Percentiles rank a stretch among this genome's conserved stretches.
phyloP scores from a whole-genome alignment of 2,888 invertebrate genomes.

The Biston stratarius region DNA sequence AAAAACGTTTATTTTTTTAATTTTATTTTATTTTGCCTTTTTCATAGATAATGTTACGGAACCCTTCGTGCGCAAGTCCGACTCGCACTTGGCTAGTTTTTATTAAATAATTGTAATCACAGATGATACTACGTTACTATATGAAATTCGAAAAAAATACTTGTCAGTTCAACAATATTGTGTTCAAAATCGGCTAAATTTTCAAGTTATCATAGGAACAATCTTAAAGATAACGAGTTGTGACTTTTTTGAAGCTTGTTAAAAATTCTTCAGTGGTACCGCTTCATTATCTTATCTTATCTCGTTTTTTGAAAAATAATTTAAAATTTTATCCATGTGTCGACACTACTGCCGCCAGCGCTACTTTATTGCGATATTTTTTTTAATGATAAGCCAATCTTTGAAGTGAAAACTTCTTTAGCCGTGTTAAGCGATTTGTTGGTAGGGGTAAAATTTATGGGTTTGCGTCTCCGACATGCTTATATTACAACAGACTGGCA shows the following conservation, averaged over 20 bases:
- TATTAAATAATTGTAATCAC: too few species aligned
- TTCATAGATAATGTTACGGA: too few species aligned
- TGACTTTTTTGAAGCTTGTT: constrained; percentile 22
- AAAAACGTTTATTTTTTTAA: too few species aligned
- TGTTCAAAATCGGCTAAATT: too few species aligned
- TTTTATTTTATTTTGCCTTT: too few species aligned
- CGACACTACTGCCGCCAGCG: constrained; percentile 65
- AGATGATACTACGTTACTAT: too few species aligned
- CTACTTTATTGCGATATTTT: constrained; percentile 62
- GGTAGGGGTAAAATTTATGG: too few species aligned
- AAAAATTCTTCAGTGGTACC: constrained; percentile 30
- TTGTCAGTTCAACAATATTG: constrained; percentile 28
- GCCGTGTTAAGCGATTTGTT: too few species aligned
- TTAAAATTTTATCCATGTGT: constrained; percentile 67
- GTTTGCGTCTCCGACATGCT: too few species aligned
- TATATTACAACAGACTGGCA: too few species aligned
- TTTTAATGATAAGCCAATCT: constrained; percentile 25
- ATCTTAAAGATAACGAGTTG: constrained; percentile 31
- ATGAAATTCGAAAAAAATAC: neutral
- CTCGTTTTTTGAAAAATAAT: constrained; percentile 54
- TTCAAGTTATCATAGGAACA: constrained; percentile 26
- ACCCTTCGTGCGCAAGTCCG: too few species aligned
- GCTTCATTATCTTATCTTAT: constrained; percentile 41
- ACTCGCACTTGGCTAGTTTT: too few species aligned
- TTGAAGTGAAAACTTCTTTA: neutral